Evolutionary conservation across 2,888 invertebrate genomes (phyloP), one percentile per base, ranked within the genome.

Genomic region (Pedicia rivosa): DNA sequence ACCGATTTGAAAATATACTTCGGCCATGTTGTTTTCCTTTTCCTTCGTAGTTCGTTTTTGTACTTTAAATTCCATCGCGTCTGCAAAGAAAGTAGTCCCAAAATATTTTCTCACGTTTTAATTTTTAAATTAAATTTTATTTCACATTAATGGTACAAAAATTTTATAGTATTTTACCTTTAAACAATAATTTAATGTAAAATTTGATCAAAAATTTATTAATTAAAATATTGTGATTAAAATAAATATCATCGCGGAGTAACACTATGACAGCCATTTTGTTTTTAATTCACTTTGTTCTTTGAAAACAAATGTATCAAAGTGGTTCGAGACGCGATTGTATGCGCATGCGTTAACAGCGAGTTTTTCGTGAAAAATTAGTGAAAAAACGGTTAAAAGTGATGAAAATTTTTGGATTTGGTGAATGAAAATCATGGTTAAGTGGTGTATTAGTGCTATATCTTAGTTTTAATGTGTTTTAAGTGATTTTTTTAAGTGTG

Each of bases 301-400:
- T 32, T 32, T 32, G 19, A 14, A 13, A 20, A 13, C 20, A 6
- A 32, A 20, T 32, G 12, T 32, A n/a, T 32, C 50, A 54, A 49
- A 53, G 50, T 51, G 52, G 49, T 52, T 52, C 51, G 51, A 54
- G 53, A 51, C 54, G 54, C 52, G 53, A 49, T 48, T 47, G 49
- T 46, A 47, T 46, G 49, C 51, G 52, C 52, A 52, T 51, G 48
- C 47, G 48, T 47, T 45, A n/a, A 20, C 20, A 20, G n/a, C n/a
- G n/a, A 20, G 5, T 20, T 20, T 6, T 6, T 20, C 20, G 20
- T 20, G 20, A 8, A 20, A 20, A 20, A 6, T 20, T 20, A 20
- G 20, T 20, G 20, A 20, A 20, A 20, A 20, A 20, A 6, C 5
- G 20, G 6, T 20, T 20, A 20, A 20, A 20, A 30, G 30, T n/a